Evolutionary conservation across 2,888 invertebrate species (phyloP), one percentile per base, ranked within the genome.

Genomic region (Agriopis marginaria): DNA sequence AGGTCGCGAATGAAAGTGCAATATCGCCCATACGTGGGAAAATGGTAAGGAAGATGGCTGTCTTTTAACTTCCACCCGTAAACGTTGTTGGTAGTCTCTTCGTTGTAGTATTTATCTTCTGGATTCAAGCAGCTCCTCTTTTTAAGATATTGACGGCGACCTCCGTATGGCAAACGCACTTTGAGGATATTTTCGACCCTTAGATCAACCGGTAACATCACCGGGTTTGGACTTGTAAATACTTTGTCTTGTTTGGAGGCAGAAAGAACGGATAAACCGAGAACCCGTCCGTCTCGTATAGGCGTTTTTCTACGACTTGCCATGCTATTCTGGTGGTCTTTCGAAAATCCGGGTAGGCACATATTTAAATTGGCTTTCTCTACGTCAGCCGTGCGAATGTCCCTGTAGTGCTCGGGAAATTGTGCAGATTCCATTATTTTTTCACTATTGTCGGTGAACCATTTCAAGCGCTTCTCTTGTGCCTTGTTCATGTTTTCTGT

Each of bases 61-160:
- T 79, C 79, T 6, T 69, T 74, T 55, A 77, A 73, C 58, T 72
- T 71, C 80, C 80, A 82, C n/a, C 82, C 81, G 68, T 74, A 74
- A 7, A 58, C 72, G 54, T 66, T 71, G 61, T 71, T 77, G 54
- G 70, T 78, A 17, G 80, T 81, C 75, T 81, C 75, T 51, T 75
- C 76, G 63, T 74, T 77, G 65, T 77, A 70, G 65, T 78, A 81
- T 71, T 74, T 78, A 17, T 81, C 75, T 64, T 80, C 77, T n/a
- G 80, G 80, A 47, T 66, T 70, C 59, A 70, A 71, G 14, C 66
- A 69, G 40, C 75, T 73, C 45, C 80, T 78, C 49, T 59, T 67
- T 11, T 77, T 76, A 7, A 82, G 72, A 70, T 82, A 82, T 44
- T 70, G 63, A 7, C 49, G 61, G 12, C 77, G 71, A 8, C 76